These are phyloP conservation scores for Thryonomys swinderianus DNA, from an alignment of 2,113 vertebrate species.

Conservation along the genomic window DNA sequence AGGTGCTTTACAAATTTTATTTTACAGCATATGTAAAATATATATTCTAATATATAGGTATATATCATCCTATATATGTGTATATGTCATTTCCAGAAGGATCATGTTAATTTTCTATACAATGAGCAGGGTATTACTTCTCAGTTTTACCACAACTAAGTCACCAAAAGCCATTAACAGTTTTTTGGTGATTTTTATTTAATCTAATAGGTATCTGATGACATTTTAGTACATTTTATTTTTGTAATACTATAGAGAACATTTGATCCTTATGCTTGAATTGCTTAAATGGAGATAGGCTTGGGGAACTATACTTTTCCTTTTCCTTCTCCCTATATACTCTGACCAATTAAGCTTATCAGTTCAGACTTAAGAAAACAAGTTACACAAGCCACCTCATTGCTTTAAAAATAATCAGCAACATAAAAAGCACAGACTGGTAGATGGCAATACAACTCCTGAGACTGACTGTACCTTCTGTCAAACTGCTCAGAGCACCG, in stretches of 20 bases:
- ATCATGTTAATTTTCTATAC: neutral
- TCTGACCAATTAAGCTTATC: slow-evolving; percentile 9
- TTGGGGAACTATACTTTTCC: neutral
- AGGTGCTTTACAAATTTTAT: neutral
- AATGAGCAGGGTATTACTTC: neutral
- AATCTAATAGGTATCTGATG: neutral
- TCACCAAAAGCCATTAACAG: slow-evolving; percentile 19
- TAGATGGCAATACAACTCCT: neutral
- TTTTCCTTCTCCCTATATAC: neutral
- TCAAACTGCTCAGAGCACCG: neutral
- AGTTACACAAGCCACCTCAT: neutral
- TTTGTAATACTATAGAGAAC: neutral
- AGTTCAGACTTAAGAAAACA: slow-evolving; percentile 1
- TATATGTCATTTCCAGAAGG: neutral
- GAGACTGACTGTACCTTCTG: neutral
- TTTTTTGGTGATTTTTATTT: slow-evolving; percentile 29
- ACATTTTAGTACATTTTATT: neutral
- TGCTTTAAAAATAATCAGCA: slow-evolving; percentile 43
- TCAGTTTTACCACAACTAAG: neutral
- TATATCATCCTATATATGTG: neutral
- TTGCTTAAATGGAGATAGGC: slow-evolving; percentile 30
- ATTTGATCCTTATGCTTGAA: slow-evolving; percentile 7
- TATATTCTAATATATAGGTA: neutral
- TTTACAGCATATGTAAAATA: neutral
- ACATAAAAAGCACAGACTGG: neutral